Base-by-base conservation (phyloP, 2,888 invertebrate species). In the Drosophila sordidula region DNA sequence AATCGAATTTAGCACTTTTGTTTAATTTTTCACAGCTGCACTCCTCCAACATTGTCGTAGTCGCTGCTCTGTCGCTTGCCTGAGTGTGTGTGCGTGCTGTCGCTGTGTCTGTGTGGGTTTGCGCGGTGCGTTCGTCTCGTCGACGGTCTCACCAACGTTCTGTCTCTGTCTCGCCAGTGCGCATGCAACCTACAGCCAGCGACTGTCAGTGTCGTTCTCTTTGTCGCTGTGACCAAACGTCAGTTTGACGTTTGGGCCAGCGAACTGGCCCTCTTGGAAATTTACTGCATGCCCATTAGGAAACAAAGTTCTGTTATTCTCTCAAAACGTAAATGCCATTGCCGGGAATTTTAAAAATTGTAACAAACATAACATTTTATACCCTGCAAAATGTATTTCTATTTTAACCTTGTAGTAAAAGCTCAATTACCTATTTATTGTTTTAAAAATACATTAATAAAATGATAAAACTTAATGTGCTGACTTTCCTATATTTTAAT, bases 181-280 rank as follows among this genome's bases (percentile, higher is more conserved):
- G 55, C 49, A 54, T 77, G 66, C 51, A 57, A 69, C 39, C 49
- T 71, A 62, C 36, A 47, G 39, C 56, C 29, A 57, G 42, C 69
- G 83, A 66, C 80, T 41, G 78, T 74, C 84, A 79, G 51, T 78
- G 86, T 85, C 80, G 72, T 69, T 80, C 84, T 83, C 83, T 83
- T 75, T 81, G 81, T 78, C 84, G 78, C 58, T 71, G 42, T 70
- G 84, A 80, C 75, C 70, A 74, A 70, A 76, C 67, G 88, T 82
- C 83, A 82, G 45, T 69, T 78, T 86, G 88, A 86, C 86, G 77
- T 87, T 80, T 80, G 57, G 54, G 51, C 45, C 50, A 59, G 64
- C 51, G 50, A 46, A 22, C 59, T 56, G 49, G 44, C 77, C 86
- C 86, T 51, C 50, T 86, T 68, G 72, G 65, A 72, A 83, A 82